phyloP scores from a whole-genome alignment of 2,797 vertebrate genomes.

The Galagoides demidoff region DNA sequence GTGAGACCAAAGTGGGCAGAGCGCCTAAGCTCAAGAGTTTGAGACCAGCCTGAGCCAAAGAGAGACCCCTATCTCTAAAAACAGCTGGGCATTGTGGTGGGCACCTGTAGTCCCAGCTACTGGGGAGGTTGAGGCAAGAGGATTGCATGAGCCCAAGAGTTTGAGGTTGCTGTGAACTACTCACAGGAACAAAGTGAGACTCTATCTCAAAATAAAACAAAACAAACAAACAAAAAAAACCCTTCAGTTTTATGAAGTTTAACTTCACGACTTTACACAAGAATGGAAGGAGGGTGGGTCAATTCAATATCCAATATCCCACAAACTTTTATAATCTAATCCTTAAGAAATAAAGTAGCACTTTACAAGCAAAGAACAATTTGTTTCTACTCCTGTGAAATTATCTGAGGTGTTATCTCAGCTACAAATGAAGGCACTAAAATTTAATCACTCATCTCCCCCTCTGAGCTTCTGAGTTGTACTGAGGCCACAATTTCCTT shows the following conservation, averaged over 20 bases:
- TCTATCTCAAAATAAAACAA: too few relatives aligned
- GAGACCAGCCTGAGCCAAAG: too few relatives aligned
- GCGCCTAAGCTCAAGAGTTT: too few relatives aligned
- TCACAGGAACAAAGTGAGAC: too few relatives aligned
- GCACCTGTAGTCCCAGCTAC: too few relatives aligned
- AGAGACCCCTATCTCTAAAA: too few relatives aligned
- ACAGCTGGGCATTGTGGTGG: too few relatives aligned
- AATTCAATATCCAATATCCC: not conserved
- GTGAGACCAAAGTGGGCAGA: too few relatives aligned
- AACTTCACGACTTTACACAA: not conserved
- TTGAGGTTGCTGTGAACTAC: too few relatives aligned
- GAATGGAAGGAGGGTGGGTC: not conserved
- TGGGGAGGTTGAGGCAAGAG: too few relatives aligned
- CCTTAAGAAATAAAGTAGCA: constrained; percentile 48
- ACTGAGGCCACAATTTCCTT: not conserved
- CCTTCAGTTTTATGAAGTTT: not conserved
- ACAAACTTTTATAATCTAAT: constrained; percentile 45
- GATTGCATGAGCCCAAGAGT: too few relatives aligned
- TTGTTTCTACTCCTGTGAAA: constrained; percentile 20
- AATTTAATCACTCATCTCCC: not conserved
- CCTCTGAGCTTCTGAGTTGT: not conserved
- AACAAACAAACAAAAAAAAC: not conserved
- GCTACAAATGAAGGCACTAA: not conserved
- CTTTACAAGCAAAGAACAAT: constrained; percentile 8
- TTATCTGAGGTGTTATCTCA: not conserved